Conservation (phyloP, 53 echinoderm and acorn worm genomes). For the Luidia sarsii region DNA sequence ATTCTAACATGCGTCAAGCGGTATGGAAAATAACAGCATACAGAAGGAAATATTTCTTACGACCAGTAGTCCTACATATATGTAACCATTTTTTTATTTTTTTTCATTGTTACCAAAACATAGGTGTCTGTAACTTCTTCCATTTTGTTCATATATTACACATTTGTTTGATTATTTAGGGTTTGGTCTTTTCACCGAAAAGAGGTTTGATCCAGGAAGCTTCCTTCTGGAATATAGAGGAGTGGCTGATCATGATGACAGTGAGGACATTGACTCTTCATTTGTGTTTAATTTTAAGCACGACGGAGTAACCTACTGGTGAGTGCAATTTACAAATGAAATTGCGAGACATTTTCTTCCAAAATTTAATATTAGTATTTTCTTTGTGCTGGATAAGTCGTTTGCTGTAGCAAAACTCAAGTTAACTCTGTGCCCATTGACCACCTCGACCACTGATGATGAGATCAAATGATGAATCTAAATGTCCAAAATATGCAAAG, state of each 20-base stretch:
- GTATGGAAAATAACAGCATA: too few species aligned
- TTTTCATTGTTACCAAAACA: background rate
- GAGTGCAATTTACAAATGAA: background rate
- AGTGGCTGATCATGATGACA: background rate
- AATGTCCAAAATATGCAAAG: background rate
- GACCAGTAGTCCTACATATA: too few species aligned
- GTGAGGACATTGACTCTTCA: constrained; percentile 10
- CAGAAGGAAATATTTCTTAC: too few species aligned
- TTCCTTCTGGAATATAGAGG: constrained; percentile 1
- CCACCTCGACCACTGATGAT: constrained; percentile 16
- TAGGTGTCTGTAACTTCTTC: too few species aligned
- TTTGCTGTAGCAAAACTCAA: constrained; percentile 2
- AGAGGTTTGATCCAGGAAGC: background rate
- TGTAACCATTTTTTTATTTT: too few species aligned
- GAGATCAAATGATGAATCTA: background rate
- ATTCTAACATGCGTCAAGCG: too few species aligned
- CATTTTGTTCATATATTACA: too few species aligned
- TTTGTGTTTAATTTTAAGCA: constrained; percentile 1
- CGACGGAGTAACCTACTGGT: background rate
- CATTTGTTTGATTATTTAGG: constrained; percentile 8
- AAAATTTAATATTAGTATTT: constrained; percentile 3
- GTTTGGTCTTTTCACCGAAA: constrained; percentile 1
- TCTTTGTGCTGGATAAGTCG: background rate
- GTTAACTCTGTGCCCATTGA: background rate
- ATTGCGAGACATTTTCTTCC: background rate